Base-by-base conservation (phyloP, 2,113 vertebrate genomes). In the Urocitellus parryii region DNA sequence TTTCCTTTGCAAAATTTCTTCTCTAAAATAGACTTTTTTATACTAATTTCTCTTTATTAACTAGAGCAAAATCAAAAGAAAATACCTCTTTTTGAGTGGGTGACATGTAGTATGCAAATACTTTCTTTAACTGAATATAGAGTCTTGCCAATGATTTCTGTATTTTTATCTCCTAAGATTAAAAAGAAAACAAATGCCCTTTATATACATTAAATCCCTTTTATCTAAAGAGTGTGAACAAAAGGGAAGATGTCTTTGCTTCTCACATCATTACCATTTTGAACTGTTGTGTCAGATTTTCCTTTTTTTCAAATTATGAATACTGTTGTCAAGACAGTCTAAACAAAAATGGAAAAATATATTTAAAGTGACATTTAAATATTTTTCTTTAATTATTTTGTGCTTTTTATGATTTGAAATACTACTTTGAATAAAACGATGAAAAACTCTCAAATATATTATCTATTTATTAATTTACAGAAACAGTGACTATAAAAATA, bases 101-200 rank as follows among this genome's bases (percentile, higher is more conserved):
- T 94, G 39, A 93, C 0, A 63, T 58, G 16, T 0, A 91, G 9
- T 86, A 53, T 45, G 37, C 81, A 97, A 98, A 95, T 84, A 89
- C 90, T 65, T 10, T 56, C 53, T 92, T 93, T 63, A 89, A 96
- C 29, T 91, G 91, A 94, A 96, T 82, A 18, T 63, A 85, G 58
- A 85, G 48, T 65, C 29, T 68, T 92, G 58, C 27, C 78, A 65
- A 73, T 16, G 56, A 29, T 37, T 77, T 80, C 86, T 95, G 61
- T 88, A 95, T 96, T 98, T 97, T 97, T 94, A 91, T 72, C 61
- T 58, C 37, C 80, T 90, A 95, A 79, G 92, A n/a, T 25, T 96
- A 96, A 95, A 96, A 97, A 84, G 77, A 93, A 92, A 56, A 14
- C 1, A 97, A 63, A 91, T 37, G 58, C 4, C 32, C 27, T 96